Percentiles rank a stretch among this genome's conserved stretches.
These are phyloP conservation scores for Pyrrhosoma nymphula DNA, from an alignment of 2,888 invertebrate species.

Conservation along the genomic window DNA sequence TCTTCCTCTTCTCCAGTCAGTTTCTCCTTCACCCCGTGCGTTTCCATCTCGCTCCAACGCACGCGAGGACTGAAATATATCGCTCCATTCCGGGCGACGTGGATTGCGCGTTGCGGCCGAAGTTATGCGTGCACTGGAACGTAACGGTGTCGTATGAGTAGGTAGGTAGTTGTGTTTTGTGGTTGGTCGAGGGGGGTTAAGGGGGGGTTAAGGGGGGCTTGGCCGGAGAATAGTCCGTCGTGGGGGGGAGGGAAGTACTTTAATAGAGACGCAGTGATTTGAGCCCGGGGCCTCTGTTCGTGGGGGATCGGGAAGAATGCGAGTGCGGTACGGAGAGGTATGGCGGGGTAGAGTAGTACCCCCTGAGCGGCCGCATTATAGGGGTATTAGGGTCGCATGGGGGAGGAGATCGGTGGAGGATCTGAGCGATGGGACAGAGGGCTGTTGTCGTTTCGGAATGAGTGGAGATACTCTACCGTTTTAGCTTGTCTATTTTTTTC, in stretches of 20 bases:
- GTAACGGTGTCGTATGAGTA: not conserved
- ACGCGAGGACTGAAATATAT: not conserved
- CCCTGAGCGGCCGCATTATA: not conserved
- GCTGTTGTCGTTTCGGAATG: too few species aligned
- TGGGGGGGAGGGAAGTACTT: not conserved
- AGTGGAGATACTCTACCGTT: too few species aligned
- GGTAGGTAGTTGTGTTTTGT: not conserved
- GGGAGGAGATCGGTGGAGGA: not conserved
- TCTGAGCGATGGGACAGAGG: too few species aligned
- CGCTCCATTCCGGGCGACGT: not conserved
- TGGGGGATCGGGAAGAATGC: not conserved
- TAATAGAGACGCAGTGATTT: slow-evolving; percentile 22
- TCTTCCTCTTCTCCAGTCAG: not conserved
- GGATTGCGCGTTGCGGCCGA: not conserved
- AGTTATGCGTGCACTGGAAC: not conserved
- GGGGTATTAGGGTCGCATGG: not conserved
- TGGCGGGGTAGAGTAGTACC: not conserved
- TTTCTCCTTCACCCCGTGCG: not conserved
- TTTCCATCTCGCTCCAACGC: not conserved
- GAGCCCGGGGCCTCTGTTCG: not conserved
- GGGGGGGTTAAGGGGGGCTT: not conserved
- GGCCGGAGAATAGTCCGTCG: not conserved
- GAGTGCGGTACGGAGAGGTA: not conserved
- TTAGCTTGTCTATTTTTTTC: too few species aligned
- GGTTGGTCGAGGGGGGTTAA: not conserved